Evolutionary conservation across 1,140 invertebrate species (phyloP), one percentile per base, ranked within the genome.

Genomic region (Drosophila auraria): DNA sequence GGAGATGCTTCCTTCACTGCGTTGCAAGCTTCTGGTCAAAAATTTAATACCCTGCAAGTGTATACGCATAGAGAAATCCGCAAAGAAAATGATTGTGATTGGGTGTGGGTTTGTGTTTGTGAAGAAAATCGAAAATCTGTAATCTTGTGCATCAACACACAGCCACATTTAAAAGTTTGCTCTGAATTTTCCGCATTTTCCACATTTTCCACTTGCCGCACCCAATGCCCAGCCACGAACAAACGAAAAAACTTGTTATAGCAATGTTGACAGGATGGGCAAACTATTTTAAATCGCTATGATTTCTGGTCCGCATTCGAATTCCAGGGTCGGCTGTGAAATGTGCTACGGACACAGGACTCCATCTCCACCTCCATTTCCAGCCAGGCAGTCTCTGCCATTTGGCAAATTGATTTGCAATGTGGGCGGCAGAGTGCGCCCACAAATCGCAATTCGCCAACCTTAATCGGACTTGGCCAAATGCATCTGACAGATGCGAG

Each of bases 401-500:
- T 73, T 73, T 72, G 69, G 36, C 68, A 73, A 73, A 73, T 73
- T 73, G 69, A 72, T 73, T 73, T 73, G 27, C 65, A 11, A 57
- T 69, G 47, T 25, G 63, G 38, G 27, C 17, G 57, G 33, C 54
- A 57, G n/a, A 11, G 40, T 27, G 33, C 20, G 56, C 23, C 33
- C 53, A 38, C 17, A 57, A 40, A 42, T 58, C 33, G 33, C 33
- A 36, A 36, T 36, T 36, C 33, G 33, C 33, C 36, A 14, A 0
- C 20, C 36, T 17, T 14, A 60, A 65, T 33, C 14, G 25, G 14
- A 44, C 17, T 44, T 14, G 25, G 25, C 20, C 57, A 60, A 44
- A 56, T 56, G 40, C 44, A 66, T 45, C 40, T 30, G 20, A 53
- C 66, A 69, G 47, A 69, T 68, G 33, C 53, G n/a, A 50, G 20